Evolutionary conservation across 1,140 invertebrate species (phyloP), one percentile per base, ranked within the genome.

Genomic region (Temnothorax curvispinosus): DNA sequence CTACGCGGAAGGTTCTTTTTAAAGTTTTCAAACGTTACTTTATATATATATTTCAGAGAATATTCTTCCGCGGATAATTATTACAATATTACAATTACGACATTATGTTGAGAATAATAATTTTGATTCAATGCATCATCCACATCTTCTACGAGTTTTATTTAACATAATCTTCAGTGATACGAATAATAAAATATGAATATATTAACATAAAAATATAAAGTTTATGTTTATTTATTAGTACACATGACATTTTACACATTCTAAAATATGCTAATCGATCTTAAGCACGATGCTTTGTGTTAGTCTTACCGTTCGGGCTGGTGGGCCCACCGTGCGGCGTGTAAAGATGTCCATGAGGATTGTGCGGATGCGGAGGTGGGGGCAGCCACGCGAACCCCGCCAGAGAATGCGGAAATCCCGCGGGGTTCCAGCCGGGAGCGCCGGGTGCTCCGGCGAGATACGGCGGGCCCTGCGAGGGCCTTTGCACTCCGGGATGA

Each of bases 361-460:
- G 94, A 90, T 94, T 95, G 88, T 95, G 95, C 3, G 95, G 94
- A 81, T 95, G 95, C 32, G 95, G 94, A 6, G 94, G 95, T 89
- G 94, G 95, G 69, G 95, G 95, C 52, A 95, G 86, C 95, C 94
- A 95, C 74, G 94, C 94, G 87, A 95, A 95, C 0, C 95, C 93
- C 5, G 94, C 93, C n/a, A 95, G 90, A 18, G 94, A 93, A 92
- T 95, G 94, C 71, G 94, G 94, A 89, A 95, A 95, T 87, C 94
- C 94, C 65, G 93, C 91, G 44, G 93, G 93, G 77, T 92, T 92
- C 95, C 95, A 95, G 6, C 94, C 94, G 15, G 93, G 89, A 41
- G 93, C 92, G 15, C 92, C 93, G 18, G 94, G 92, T n/a, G 93
- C 91, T 1, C 92, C 92, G 58, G 88, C 2, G 8, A 94, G 90